Conservation (phyloP, 2,113 vertebrate genomes). For the Saguinus midas region DNA sequence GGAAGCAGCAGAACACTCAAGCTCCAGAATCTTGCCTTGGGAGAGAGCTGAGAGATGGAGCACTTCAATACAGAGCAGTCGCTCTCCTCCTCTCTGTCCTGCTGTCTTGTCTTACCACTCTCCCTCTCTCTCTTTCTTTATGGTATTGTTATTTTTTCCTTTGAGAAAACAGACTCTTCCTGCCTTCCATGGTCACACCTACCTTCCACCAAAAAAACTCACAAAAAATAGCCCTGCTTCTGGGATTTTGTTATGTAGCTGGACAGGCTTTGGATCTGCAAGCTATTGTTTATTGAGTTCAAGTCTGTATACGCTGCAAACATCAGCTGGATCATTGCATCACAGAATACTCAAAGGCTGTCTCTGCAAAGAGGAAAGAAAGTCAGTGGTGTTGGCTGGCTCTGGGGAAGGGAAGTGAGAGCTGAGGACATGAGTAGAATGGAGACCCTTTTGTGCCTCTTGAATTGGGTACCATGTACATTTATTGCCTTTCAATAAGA, state of each 20-base stretch:
- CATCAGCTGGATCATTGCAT: not conserved
- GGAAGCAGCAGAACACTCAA: not conserved
- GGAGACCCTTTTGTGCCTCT: not conserved
- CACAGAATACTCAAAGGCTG: not conserved
- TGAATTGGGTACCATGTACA: not conserved
- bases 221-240: not conserved
- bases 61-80: accelerated
- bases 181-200: no score
- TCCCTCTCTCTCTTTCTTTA: not conserved
- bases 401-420: not conserved
- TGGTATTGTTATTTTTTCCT: not conserved
- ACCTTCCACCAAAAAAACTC: no score
- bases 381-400: not conserved
- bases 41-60: not conserved
- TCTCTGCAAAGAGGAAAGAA: not conserved
- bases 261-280: not conserved
- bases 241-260: not conserved
- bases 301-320: not conserved
- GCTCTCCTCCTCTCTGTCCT: not conserved
- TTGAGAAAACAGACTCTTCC: not conserved
- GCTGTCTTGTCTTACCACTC: no score
- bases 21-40: not conserved
- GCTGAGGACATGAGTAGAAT: not conserved
- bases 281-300: not conserved
- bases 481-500: not conserved